A percentile compares a stretch with the other conserved stretches of the same genome.
These are phyloP conservation scores for Porites lutea DNA, from an alignment of 64 coral and sea anemone species.

Conservation along the genomic window DNA sequence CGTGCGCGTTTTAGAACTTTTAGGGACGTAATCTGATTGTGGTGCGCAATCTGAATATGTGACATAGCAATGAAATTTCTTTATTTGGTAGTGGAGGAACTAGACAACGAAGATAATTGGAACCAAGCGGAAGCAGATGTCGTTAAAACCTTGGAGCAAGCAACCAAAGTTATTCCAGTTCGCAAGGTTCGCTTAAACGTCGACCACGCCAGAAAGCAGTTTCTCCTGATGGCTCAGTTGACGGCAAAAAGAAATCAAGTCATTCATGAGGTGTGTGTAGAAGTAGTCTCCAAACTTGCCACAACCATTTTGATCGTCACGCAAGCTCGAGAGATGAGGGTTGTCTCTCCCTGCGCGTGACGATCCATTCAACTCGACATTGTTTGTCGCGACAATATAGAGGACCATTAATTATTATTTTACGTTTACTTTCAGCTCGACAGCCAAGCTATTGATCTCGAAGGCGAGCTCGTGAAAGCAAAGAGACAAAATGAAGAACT, in stretches of 20 bases:
- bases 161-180: slow-evolving; percentile 55
- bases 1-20: too few relatives aligned
- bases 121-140: slow-evolving; percentile 37
- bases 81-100: slow-evolving; percentile 67
- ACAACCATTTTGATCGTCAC: neutral
- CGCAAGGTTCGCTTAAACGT: slow-evolving; percentile 56
- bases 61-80: neutral
- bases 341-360: too few relatives aligned
- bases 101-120: slow-evolving; percentile 70
- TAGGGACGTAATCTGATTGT: too few relatives aligned
- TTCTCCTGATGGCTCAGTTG: slow-evolving; percentile 66
- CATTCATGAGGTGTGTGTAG: slow-evolving; percentile 53
- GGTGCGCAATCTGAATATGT: neutral
- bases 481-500: slow-evolving; percentile 83
- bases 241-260: slow-evolving; percentile 55
- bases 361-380: too few relatives aligned
- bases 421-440: slow-evolving; percentile 48
- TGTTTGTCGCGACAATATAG: too few relatives aligned
- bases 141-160: slow-evolving; percentile 64
- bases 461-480: slow-evolving; percentile 43
- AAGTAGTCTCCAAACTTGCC: neutral
- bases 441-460: slow-evolving; percentile 54
- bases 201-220: slow-evolving; percentile 69
- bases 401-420: neutral
- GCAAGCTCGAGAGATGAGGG: too few relatives aligned